phyloP scores from a whole-genome alignment of 2,888 invertebrate species.

The Mantis religiosa region DNA sequence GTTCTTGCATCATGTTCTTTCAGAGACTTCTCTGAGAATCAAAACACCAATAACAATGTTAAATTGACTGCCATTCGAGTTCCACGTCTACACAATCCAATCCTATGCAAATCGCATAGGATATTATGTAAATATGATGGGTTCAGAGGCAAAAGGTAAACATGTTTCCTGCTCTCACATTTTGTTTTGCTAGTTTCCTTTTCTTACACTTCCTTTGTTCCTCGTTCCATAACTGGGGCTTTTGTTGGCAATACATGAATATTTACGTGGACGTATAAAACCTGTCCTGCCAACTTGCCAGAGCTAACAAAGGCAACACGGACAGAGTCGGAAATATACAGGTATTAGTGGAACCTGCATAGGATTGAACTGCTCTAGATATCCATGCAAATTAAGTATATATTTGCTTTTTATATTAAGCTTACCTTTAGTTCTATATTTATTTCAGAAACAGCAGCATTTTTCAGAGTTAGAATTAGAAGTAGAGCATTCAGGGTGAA shows the following conservation, averaged over 20 bases:
- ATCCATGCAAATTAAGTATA: neutral
- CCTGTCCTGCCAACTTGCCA: neutral
- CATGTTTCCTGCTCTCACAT: neutral
- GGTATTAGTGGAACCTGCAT: neutral
- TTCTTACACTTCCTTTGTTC: neutral
- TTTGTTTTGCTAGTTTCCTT: neutral
- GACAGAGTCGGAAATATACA: neutral
- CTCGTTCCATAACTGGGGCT: neutral
- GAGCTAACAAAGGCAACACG: neutral
- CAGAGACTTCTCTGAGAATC: neutral
- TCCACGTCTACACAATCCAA: neutral
- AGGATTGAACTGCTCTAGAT: neutral
- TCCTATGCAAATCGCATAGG: neutral
- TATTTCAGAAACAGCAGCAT: too few species aligned
- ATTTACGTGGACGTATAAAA: neutral
- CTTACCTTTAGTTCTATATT: neutral
- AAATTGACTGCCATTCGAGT: neutral
- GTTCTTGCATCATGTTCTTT: too few species aligned
- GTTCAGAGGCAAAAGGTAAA: neutral
- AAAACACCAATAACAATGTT: neutral
- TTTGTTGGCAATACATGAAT: neutral
- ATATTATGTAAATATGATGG: neutral
- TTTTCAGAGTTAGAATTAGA: too few species aligned
- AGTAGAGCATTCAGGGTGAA: too few species aligned
- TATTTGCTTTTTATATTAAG: neutral